phyloP scores from a whole-genome alignment of 2,113 vertebrate genomes.

The Sturnus vulgaris region DNA sequence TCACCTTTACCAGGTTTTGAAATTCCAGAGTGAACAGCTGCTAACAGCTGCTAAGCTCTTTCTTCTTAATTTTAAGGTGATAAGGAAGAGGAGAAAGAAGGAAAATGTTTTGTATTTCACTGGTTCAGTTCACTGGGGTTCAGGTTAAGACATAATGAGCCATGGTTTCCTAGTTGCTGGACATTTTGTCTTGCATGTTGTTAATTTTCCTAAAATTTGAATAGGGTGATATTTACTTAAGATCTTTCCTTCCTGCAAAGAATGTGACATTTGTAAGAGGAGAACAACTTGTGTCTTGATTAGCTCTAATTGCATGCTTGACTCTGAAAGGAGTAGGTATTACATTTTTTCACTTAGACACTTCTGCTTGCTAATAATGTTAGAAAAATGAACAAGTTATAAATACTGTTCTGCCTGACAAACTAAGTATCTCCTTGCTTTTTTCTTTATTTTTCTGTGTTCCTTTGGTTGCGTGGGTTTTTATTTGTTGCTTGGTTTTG shows the following conservation, averaged over 20 bases:
- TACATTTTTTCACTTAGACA: not conserved
- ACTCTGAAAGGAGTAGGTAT: not conserved
- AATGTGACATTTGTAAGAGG: not conserved
- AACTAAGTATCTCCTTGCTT: not conserved
- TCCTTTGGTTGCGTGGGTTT: not conserved
- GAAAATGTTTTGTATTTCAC: not conserved
- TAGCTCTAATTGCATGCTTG: not conserved
- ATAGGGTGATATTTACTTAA: not conserved
- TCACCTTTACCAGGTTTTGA: not conserved
- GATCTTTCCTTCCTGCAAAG: not conserved
- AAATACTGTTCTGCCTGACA: not conserved
- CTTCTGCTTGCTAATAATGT: not conserved
- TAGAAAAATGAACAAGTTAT: not conserved
- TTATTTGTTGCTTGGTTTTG: not conserved
- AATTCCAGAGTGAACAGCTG: not conserved
- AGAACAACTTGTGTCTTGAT: constrained; percentile 3
- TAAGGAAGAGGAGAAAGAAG: not conserved
- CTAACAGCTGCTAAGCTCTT: not conserved
- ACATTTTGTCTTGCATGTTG: not conserved
- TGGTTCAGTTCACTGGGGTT: not conserved
- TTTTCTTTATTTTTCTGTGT: not conserved
- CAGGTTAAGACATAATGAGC: not conserved
- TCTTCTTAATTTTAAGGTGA: not conserved
- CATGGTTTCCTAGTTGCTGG: not conserved
- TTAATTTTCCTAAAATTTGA: not conserved